These are phyloP conservation scores for Hipposideros larvatus DNA, from an alignment of 2,797 vertebrate genomes.

Conservation along the genomic window DNA sequence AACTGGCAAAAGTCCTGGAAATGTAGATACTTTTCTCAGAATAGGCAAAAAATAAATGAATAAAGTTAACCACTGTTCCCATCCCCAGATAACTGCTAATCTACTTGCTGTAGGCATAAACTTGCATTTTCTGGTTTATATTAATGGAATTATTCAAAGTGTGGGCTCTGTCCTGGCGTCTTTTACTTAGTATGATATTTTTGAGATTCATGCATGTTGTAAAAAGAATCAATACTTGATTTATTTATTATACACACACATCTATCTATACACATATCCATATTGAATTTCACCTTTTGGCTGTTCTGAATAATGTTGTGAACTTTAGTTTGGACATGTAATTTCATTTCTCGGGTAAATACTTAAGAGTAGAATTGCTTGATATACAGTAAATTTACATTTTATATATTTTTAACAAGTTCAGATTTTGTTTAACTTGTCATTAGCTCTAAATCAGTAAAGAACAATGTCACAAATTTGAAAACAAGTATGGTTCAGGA, in stretches of 20 bases:
- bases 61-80: neutral
- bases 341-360: conserved; percentile 33
- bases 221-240: neutral
- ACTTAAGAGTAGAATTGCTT: conserved; percentile 21
- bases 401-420: conserved; percentile 59
- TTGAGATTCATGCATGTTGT: neutral
- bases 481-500: conserved; percentile 3
- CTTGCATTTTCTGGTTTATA: conserved; percentile 29
- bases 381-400: conserved; percentile 1
- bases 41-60: neutral
- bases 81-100: neutral
- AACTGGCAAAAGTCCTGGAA: conserved; percentile 37
- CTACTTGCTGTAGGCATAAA: neutral
- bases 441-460: conserved; percentile 38
- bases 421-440: conserved; percentile 44
- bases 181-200: conserved; percentile 25
- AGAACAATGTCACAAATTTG: neutral
- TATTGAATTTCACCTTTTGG: neutral
- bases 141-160: neutral
- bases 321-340: neutral
- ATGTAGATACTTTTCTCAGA: conserved; percentile 3
- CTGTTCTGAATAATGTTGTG: neutral
- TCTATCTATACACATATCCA: neutral
- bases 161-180: neutral
- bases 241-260: neutral